phyloP scores from a whole-genome alignment of 2,888 invertebrate species.

The Xestia xanthographa region DNA sequence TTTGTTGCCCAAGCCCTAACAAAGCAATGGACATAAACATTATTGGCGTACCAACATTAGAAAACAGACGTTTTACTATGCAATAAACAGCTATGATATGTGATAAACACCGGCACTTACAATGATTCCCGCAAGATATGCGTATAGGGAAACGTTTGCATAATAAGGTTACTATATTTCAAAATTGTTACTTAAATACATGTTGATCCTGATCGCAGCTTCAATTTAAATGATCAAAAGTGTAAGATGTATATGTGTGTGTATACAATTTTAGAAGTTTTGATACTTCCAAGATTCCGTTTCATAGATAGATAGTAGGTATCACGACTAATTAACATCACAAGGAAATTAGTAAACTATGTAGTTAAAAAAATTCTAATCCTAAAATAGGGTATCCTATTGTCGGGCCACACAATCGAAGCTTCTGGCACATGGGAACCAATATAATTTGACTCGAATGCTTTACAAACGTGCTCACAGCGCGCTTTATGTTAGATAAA shows the following conservation, averaged over 20 bases:
- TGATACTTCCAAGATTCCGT: not conserved
- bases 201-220: not conserved
- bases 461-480: slow-evolving; percentile 63
- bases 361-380: slow-evolving; percentile 8
- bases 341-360: not conserved
- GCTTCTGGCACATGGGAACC: slow-evolving; percentile 43
- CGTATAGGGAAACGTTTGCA: slow-evolving; percentile 19
- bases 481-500: slow-evolving; percentile 67
- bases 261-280: not conserved
- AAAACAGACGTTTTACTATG: slow-evolving; percentile 56
- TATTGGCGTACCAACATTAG: slow-evolving; percentile 51
- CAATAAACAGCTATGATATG: slow-evolving; percentile 60
- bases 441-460: slow-evolving; percentile 61
- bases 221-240: not conserved
- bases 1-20: slow-evolving; percentile 55
- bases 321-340: not conserved
- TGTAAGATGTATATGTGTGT: not conserved
- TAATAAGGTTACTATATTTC: slow-evolving; percentile 15
- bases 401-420: slow-evolving; percentile 42
- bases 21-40: slow-evolving; percentile 58
- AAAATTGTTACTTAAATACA: not conserved
- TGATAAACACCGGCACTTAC: slow-evolving; percentile 62
- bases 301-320: not conserved
- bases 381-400: slow-evolving; percentile 20
- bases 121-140: slow-evolving; percentile 29